Evolutionary conservation across 2,888 invertebrate genomes (phyloP).

Genomic region (Thyatira batis): DNA sequence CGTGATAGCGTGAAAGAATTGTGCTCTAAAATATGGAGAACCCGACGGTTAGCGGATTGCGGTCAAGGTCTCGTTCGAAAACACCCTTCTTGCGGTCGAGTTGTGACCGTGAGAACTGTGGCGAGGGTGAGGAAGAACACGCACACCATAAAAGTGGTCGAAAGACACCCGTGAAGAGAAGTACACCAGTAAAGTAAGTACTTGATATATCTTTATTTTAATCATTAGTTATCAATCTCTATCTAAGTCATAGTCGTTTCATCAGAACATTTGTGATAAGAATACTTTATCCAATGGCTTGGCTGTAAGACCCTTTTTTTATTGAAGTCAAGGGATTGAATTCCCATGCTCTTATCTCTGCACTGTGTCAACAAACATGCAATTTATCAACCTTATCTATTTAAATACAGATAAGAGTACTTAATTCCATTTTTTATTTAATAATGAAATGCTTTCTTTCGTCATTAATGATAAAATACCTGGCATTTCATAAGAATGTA

Average conservation of each 20-base stretch:
- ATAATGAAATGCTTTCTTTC: background rate
- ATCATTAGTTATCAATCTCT: slow-evolving; percentile 1
- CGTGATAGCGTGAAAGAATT: slow-evolving; percentile 16
- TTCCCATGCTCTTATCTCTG: background rate
- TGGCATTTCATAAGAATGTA: too few relatives aligned
- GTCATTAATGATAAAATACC: too few relatives aligned
- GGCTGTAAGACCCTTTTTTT: background rate
- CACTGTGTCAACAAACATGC: background rate
- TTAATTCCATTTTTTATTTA: background rate
- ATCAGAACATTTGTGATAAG: background rate
- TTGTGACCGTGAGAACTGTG: slow-evolving; percentile 82
- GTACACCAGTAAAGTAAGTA: slow-evolving; percentile 78
- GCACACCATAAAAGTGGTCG: slow-evolving; percentile 75
- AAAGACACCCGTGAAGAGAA: slow-evolving; percentile 72
- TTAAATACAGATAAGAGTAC: background rate
- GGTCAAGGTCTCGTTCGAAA: slow-evolving; percentile 87
- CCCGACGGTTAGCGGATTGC: slow-evolving; percentile 77
- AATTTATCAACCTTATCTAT: background rate
- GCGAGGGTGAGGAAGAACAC: slow-evolving; percentile 79
- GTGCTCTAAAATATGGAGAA: slow-evolving; percentile 60
- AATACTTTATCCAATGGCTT: background rate
- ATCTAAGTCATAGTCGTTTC: background rate
- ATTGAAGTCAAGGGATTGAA: background rate
- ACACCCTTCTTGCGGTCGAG: slow-evolving; percentile 85
- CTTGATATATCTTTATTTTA: slow-evolving; percentile 7